Evolutionary conservation across 1,140 invertebrate species (phyloP), one percentile per base, ranked within the genome.

Genomic region (Drosophila setifemur): DNA sequence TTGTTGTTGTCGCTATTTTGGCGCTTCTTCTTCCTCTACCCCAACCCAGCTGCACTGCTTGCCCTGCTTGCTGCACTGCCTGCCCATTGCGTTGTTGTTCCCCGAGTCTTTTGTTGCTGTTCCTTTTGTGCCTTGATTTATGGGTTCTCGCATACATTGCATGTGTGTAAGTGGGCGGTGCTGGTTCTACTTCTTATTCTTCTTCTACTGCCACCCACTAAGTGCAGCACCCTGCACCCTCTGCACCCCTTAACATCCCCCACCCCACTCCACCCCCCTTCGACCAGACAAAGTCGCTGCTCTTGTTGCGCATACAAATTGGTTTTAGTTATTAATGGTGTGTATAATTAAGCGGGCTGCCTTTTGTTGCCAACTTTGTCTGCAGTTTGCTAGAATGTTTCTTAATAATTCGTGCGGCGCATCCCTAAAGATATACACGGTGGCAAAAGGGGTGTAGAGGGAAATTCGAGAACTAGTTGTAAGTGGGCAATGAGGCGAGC

Each of bases 261-360:
- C 28, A 6, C 14, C 12, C 11, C 11, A 11, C 11, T 31, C 8
- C 14, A 7, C 11, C 11, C 18, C 11, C 43, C 8, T 8, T 9
- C 21, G 33, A 11, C 2, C 12, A 0, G 14, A 14, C 33, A 37
- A 16, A 7, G 33, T 14, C 33, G 33, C 16, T 37, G 16, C 12
- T 37, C 33, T 37, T 16, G 33, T 11, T 40, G 16, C 42, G 53
- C 81, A 85, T 85, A 85, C 79, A 85, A 85, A 85, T 85, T 85
- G 79, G 79, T 85, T 85, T 85, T 85, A 85, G 81, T 85, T 85
- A 85, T 85, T 85, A 86, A 85, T 85, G 79, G 79, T 86, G 81
- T 85, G 79, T 85, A 85, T 85, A 85, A 85, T 85, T 85, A 85
- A 85, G 79, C 81, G 71, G 55, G 49, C 55, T 86, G 81, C 66